phyloP scores from a whole-genome alignment of 2,113 vertebrate genomes.

The Gobius niger region DNA sequence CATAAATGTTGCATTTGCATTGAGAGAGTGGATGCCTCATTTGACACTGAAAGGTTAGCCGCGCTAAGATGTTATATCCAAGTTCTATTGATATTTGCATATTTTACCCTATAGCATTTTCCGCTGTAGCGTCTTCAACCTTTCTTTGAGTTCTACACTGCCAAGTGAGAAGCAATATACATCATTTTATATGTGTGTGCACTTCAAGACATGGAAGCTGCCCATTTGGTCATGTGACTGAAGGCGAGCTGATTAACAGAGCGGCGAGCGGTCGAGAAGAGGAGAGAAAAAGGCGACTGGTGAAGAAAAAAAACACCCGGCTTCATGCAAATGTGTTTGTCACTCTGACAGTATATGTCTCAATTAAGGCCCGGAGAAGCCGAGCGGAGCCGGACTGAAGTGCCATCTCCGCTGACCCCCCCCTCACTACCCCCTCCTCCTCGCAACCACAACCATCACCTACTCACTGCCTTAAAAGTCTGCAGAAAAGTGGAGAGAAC shows the following conservation, averaged over 20 bases:
- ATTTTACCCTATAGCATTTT: neutral
- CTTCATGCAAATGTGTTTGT: constrained; percentile 98
- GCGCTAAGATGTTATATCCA: neutral
- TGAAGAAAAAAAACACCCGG: constrained; percentile 82
- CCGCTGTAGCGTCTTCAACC: neutral
- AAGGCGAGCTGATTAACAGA: constrained; percentile 91
- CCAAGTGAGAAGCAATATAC: neutral
- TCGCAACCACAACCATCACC: constrained; percentile 70
- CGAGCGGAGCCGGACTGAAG: constrained; percentile 77
- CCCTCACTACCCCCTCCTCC: constrained; percentile 75
- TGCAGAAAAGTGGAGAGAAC: constrained; percentile 43
- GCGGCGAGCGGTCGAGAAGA: constrained; percentile 81
- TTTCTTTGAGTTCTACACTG: neutral
- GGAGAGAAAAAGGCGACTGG: constrained; percentile 74
- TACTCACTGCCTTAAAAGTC: constrained; percentile 62
- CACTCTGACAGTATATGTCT: constrained; percentile 97
- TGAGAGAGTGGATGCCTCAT: neutral
- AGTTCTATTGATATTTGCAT: neutral
- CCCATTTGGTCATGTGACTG: constrained; percentile 57
- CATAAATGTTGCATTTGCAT: neutral
- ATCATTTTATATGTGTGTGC: neutral
- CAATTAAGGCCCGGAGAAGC: constrained; percentile 87
- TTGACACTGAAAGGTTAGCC: neutral
- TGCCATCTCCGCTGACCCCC: constrained; percentile 84
- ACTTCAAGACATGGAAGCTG: neutral